Base-by-base conservation (phyloP, 1,140 invertebrate genomes). In the Drosophila tropicalis region DNA sequence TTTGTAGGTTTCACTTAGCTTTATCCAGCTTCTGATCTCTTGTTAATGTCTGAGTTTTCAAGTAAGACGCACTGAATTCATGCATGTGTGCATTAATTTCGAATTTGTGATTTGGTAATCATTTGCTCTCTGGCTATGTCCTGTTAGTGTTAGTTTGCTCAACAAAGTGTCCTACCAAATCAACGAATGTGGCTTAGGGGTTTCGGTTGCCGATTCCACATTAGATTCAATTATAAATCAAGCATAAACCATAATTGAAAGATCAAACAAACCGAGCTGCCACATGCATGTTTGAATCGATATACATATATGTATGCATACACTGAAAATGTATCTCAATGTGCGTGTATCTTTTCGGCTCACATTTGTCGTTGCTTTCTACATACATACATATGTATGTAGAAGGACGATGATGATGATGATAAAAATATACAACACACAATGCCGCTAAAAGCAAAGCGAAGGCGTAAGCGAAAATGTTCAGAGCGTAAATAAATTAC, bases 401-500 rank as follows among this genome's bases (percentile, higher is more conserved):
- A 12, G 36, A 13, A 39, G 36, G 17, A 58, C 34, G 56, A 56
- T 56, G 63, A 58, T 60, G 47, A 58, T 58, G 56, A 56, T 41
- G 57, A 58, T 60, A 71, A 39, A 71, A 32, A 54, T 4, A 58
- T 12, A 58, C 17, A 51, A 40, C 51, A 40, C 51, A 63, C 39
- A 54, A 64, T 25, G 17, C 41, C 41, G 22, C 41, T 41, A 17
- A 54, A 44, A 54, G 44, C 63, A 47, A 66, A 47, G 65, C 67
- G 66, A 82, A 69, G 71, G 77, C 79, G 79, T 67, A 78, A 87
- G 79, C 82, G 79, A 82, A 85, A 86, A 86, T 83, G 83, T 79
- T 81, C 61, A 75, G 76, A 89, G 83, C 82, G 84, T 73, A 84
- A 86, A 86, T 86, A 86, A 86, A 86, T 89, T 86, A 86, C 83